Evolutionary conservation across 2,113 vertebrate genomes (phyloP), one percentile per base, ranked within the genome.

Genomic region (Laticauda colubrina): DNA sequence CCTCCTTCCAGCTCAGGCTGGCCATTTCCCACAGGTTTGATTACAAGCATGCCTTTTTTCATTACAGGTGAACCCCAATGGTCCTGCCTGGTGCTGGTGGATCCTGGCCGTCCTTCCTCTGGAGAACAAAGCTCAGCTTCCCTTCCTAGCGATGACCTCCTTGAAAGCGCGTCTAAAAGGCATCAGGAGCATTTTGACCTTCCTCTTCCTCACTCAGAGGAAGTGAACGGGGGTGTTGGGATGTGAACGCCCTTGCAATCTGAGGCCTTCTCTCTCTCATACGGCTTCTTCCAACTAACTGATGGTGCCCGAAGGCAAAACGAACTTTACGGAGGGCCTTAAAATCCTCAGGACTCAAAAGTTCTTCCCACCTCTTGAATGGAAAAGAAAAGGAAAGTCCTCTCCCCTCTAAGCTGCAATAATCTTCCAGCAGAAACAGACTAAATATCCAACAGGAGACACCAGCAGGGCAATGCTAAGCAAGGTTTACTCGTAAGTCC

Each of bases 11-110:
- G 3, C 59, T 45, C 59, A 9, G 10, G 1, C 20, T 3, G 2
- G 64, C 5, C 64, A 69, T n/a, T 12, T 15, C 29, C 29, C 8
- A 51, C 48, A 51, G 48, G 4, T 57, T 89, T 45, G 14, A 12
- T 34, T 51, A 1, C 26, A 24, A 14, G 1, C 18, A 6, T 89
- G 20, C 14, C 10, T 61, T 48, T 89, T 89, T 69, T 61, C 26
- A 81, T 92, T 97, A 69, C 95, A 98, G 98, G 93, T 96, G 24
- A 98, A 96, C 87, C 98, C 98, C 0, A 97, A 98, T 0, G 98
- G 98, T 10, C 98, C 98, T 23, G 97, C 98, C 48, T 98, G 98
- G 98, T 98, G 98, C 95, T 98, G 98, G 98, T 98, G 98, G 98
- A 96, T 96, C 12, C 94, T 98, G 6, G 98, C 98, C 4, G 98